A percentile compares a stretch with the other conserved stretches of the same genome.
Evolutionary conservation across 2,113 vertebrate species (phyloP).

Genomic region (Henicopernis longicauda): DNA sequence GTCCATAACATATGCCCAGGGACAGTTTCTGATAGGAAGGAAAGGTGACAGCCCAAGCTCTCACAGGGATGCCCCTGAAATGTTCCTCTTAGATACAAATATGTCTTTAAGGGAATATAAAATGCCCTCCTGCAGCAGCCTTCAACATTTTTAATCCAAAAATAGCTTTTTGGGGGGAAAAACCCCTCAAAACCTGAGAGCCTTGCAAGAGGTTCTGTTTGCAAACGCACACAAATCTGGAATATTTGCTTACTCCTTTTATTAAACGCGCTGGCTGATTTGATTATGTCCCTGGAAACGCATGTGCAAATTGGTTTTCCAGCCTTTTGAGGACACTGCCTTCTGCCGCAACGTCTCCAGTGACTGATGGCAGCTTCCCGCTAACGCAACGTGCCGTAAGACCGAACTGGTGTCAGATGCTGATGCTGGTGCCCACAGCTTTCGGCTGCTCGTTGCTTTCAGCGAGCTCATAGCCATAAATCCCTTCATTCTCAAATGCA

Average conservation of each 20-base stretch:
- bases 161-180: not conserved
- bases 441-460: not conserved
- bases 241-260: not conserved
- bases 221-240: not conserved
- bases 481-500: not conserved
- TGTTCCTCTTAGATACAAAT: not conserved
- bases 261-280: conserved; percentile 6
- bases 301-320: not conserved
- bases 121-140: not conserved
- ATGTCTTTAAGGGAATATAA: not conserved
- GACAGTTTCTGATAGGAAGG: fast-evolving
- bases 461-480: not conserved
- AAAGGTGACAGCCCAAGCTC: not conserved
- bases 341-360: not conserved
- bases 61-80: fast-evolving
- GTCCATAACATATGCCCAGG: fast-evolving
- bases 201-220: not conserved
- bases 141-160: not conserved
- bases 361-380: not conserved
- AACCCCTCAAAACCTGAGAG: not conserved
- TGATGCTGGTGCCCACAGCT: not conserved
- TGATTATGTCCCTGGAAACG: not conserved
- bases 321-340: conserved; percentile 11
- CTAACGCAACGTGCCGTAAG: not conserved
- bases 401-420: not conserved